Conservation (phyloP, 2,888 invertebrate genomes). For the Acheta domesticus region DNA sequence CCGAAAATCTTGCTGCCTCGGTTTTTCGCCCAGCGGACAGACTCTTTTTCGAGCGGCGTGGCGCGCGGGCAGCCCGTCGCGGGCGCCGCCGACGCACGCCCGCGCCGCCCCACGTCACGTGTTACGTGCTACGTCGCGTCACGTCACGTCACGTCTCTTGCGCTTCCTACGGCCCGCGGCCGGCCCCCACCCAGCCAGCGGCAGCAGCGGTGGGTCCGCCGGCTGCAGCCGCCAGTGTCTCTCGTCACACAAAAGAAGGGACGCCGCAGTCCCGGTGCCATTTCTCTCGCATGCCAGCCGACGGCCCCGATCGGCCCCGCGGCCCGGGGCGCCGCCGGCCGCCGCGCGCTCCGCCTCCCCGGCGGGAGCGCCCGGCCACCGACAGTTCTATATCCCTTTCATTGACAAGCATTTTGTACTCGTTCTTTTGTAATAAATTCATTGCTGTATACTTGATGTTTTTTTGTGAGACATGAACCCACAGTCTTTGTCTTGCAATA, state of each 20-base stretch:
- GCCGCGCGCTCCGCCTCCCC: neutral
- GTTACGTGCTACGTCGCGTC: too few species aligned
- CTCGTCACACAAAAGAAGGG: neutral
- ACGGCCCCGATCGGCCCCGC: neutral
- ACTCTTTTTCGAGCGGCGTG: too few species aligned
- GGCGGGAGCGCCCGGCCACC: neutral
- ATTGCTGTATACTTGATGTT: neutral
- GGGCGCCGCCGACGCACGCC: neutral
- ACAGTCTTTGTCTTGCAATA: too few species aligned
- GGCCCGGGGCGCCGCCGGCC: neutral
- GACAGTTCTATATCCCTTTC: neutral
- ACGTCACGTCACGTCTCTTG: too few species aligned
- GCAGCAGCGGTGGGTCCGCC: neutral
- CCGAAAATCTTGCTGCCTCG: neutral
- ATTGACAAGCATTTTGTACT: neutral
- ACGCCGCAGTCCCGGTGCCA: neutral
- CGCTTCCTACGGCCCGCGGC: too few species aligned
- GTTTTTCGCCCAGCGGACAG: neutral
- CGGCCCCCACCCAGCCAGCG: neutral
- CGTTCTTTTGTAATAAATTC: constrained; percentile 18
- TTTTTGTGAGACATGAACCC: too few species aligned
- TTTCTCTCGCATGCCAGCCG: neutral
- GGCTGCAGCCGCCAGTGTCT: neutral
- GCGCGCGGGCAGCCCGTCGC: neutral
- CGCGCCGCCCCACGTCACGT: neutral